A percentile compares a stretch with the other conserved stretches of the same genome.
These are phyloP conservation scores for Protophormia terraenovae DNA, from an alignment of 2,888 invertebrate genomes.

Conservation along the genomic window DNA sequence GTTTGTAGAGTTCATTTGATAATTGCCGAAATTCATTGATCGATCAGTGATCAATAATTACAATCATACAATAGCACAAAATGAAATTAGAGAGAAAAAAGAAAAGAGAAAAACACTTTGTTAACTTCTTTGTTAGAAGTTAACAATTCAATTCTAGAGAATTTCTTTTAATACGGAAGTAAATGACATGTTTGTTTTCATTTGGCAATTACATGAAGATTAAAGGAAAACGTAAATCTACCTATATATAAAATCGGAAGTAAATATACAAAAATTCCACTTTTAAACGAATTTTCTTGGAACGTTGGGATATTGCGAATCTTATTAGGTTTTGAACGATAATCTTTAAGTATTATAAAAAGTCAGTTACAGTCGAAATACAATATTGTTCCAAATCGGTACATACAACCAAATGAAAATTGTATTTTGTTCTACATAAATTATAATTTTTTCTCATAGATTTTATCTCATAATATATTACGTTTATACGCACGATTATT, in stretches of 20 bases:
- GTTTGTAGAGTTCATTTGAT: slow-evolving; percentile 58
- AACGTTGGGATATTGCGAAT: background rate
- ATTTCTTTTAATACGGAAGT: slow-evolving; percentile 50
- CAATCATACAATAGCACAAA: slow-evolving; percentile 64
- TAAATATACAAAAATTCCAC: background rate
- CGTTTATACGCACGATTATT: too few species aligned
- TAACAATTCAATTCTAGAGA: slow-evolving; percentile 77
- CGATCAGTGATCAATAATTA: slow-evolving; percentile 61
- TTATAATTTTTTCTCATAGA: too few species aligned
- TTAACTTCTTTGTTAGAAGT: slow-evolving; percentile 59
- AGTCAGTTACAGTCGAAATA: too few species aligned
- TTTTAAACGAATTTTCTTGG: background rate
- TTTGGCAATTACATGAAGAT: background rate
- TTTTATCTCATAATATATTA: too few species aligned
- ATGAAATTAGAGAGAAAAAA: background rate
- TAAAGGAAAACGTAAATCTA: background rate
- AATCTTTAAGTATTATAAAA: too few species aligned
- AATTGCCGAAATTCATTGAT: slow-evolving; percentile 70
- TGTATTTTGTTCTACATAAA: too few species aligned
- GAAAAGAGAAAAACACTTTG: slow-evolving; percentile 36
- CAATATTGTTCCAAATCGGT: too few species aligned
- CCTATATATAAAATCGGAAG: background rate
- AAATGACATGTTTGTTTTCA: slow-evolving; percentile 23
- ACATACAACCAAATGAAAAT: too few species aligned
- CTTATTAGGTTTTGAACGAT: too few species aligned